phyloP scores from a whole-genome alignment of 2,113 vertebrate genomes.

The Recurvirostra avosetta region DNA sequence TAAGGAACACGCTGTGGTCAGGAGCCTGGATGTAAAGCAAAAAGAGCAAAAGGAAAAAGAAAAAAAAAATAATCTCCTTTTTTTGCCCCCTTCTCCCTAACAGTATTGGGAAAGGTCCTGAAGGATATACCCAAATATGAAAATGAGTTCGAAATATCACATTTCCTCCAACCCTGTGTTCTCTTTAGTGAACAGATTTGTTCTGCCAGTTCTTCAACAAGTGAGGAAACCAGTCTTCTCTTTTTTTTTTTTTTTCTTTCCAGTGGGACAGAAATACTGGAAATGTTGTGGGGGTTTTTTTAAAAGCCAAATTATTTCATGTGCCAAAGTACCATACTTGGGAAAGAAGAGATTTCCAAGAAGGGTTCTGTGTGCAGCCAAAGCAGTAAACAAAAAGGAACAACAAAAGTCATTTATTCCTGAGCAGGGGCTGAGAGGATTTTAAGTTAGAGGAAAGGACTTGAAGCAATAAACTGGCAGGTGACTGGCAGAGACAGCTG shows the following conservation, averaged over 20 bases:
- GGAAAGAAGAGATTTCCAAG: constrained; percentile 29
- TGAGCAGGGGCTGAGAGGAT: neutral
- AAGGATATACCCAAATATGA: neutral
- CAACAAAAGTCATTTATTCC: constrained; percentile 19
- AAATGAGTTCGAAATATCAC: neutral
- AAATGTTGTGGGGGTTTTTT: neutral
- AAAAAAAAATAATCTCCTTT: no score
- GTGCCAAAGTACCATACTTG: constrained; percentile 34
- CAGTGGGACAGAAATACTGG: constrained; percentile 18
- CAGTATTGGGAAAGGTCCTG: neutral
- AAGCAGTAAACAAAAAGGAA: constrained; percentile 41
- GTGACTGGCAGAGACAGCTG: constrained; percentile 64
- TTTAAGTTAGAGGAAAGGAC: neutral
- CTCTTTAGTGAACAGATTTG: neutral
- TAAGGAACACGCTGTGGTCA: neutral
- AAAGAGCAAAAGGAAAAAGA: neutral
- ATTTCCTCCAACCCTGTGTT: neutral
- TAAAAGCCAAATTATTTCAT: neutral
- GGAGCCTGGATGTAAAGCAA: neutral
- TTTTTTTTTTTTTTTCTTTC: neutral
- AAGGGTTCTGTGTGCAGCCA: constrained; percentile 21
- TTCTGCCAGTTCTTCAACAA: neutral
- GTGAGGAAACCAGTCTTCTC: neutral
- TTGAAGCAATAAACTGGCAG: constrained; percentile 39
- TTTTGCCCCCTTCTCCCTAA: neutral